Base-by-base conservation (phyloP, 2,113 vertebrate species). In the Nycticryphes semicollaris region DNA sequence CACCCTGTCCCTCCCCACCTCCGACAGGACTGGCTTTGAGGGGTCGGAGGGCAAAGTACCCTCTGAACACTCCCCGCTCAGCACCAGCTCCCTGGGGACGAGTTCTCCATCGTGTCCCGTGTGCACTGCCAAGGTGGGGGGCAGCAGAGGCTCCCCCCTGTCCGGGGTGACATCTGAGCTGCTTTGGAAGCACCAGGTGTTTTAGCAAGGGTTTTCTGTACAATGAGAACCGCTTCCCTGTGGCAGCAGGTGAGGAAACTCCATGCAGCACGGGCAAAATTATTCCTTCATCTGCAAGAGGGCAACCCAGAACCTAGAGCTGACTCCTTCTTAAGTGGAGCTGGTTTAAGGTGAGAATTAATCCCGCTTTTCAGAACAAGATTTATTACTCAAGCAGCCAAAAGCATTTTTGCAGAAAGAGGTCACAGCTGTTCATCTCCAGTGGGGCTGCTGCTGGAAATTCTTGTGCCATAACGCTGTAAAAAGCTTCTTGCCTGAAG, bases 31-130 rank as follows among this genome's bases (percentile, higher is more conserved):
- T 23, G 8, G 41, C n/a, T 68, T 24, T 57, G 30, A 59, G 56
- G 53, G 6, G 13, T 0, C 8, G 10, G 43, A 86, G 68, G n/a
- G 54, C 47, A 47, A 84, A 83, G 47, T 3, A 25, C 7, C 43
- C 75, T 31, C 17, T 12, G 14, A 23, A 22, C 43, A 1, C 1
- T 48, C 67, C 33, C 70, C 33, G 4, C 33, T 9, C 6, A 6
- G 80, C 17, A 15, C 4, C 12, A 39, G 48, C 47, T 73, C 41
- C 2, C 68, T 16, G 28, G 2, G 53, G 67, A 8, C 1, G 37
- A 23, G 6, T 54, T 23, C 37, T 56, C 28, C 53, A 14, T 8
- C 0, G 0, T 22, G 10, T 12, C 3, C 35, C 3, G 2, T 1
- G 25, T 6, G 30, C 31, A 56, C 47, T 63, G 60, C 20, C 67